These are phyloP conservation scores for Echinarachnius parma DNA, from an alignment of 53 echinoderm and acorn worm genomes.

Conservation along the genomic window DNA sequence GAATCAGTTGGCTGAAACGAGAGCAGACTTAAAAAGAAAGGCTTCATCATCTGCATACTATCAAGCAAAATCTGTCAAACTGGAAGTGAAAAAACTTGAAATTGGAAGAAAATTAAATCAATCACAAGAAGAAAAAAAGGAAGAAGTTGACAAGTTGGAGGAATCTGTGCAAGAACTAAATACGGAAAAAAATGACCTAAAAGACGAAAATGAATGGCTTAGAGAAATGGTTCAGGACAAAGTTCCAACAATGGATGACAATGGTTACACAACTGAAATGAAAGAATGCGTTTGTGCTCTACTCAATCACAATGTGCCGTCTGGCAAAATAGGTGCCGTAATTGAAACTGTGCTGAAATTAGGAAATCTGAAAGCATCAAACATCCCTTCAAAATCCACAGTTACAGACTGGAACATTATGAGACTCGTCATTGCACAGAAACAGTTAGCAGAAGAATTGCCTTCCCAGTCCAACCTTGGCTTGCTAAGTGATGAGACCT, in stretches of 20 bases:
- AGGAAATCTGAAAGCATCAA: conserved; percentile 13
- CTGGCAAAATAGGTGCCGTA: conserved; percentile 39
- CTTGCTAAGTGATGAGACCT: conserved; percentile 61
- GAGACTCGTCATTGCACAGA: conserved; percentile 46
- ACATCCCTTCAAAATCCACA: conserved; percentile 37
- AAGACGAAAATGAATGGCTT: conserved; percentile 51
- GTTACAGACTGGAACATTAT: conserved; percentile 52
- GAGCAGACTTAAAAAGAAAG: conserved; percentile 32
- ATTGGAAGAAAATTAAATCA: conserved; percentile 1
- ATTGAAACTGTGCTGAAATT: conserved; percentile 56
- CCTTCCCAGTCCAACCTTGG: conserved; percentile 30
- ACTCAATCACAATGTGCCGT: conserved; percentile 50
- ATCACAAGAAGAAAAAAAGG: conserved; percentile 1
- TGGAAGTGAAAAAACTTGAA: not conserved
- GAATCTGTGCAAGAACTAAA: conserved; percentile 8
- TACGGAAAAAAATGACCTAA: conserved; percentile 5
- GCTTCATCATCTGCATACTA: conserved; percentile 7
- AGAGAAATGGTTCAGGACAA: conserved; percentile 36
- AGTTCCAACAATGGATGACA: conserved; percentile 18
- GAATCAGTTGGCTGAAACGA: conserved; percentile 8
- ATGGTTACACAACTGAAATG: too few relatives aligned
- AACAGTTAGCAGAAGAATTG: conserved; percentile 48
- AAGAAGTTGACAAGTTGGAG: conserved; percentile 4
- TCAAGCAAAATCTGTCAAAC: not conserved
- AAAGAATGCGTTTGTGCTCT: conserved; percentile 51